phyloP scores from a whole-genome alignment of 2,888 invertebrate species.

The Drosophila yooni region DNA sequence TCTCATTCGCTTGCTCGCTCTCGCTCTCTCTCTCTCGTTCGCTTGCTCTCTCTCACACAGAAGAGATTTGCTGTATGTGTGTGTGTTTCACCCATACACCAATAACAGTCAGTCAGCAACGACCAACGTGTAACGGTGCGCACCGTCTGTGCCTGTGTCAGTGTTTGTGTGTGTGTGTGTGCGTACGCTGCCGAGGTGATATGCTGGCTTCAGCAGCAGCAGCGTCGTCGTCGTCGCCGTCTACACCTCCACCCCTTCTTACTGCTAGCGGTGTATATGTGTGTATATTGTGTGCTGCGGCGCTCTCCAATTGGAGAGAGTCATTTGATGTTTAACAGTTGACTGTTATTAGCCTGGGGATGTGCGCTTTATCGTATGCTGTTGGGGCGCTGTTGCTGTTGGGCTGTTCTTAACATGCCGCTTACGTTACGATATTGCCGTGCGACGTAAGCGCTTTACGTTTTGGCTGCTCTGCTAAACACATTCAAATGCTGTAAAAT shows the following conservation, averaged over 20 bases:
- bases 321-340: slow-evolving; percentile 20
- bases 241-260: slow-evolving; percentile 35
- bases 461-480: background rate
- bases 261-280: background rate
- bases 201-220: slow-evolving; percentile 23
- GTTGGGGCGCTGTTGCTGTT: slow-evolving; percentile 36
- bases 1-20: slow-evolving; percentile 4
- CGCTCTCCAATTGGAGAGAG: slow-evolving; percentile 74
- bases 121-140: slow-evolving; percentile 63
- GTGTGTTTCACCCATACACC: slow-evolving; percentile 72
- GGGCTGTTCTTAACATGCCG: slow-evolving; percentile 2
- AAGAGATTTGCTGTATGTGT: slow-evolving; percentile 22
- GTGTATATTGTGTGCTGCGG: slow-evolving; percentile 31
- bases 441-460: slow-evolving; percentile 26
- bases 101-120: slow-evolving; percentile 61
- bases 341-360: slow-evolving; percentile 45
- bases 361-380: slow-evolving; percentile 31
- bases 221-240: slow-evolving; percentile 31
- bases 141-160: slow-evolving; percentile 59
- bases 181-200: slow-evolving; percentile 59
- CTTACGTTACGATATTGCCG: slow-evolving; percentile 55
- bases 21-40: background rate
- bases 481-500: background rate
- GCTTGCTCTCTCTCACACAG: background rate
- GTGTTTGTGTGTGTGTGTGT: slow-evolving; percentile 45